Evolutionary conservation across 2,797 vertebrate genomes (phyloP).

Genomic region (Anolis apletophallus): DNA sequence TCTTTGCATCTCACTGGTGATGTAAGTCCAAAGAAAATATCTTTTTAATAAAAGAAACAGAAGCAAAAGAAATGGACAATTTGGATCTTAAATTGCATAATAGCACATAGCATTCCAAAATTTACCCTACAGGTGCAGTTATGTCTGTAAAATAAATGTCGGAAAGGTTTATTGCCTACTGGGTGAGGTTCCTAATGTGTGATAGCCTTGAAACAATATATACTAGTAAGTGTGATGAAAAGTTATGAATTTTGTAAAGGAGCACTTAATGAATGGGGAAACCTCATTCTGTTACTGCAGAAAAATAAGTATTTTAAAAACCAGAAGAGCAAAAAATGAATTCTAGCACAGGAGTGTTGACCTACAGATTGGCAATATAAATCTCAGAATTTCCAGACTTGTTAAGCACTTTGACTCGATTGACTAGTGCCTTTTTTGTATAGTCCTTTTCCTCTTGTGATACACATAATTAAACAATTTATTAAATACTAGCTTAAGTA

Average conservation of each 20-base stretch:
- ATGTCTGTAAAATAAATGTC: constrained; percentile 17
- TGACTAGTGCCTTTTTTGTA: too few relatives aligned
- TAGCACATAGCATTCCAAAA: constrained; percentile 14
- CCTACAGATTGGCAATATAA: too few relatives aligned
- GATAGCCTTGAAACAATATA: constrained; percentile 16
- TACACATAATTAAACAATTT: too few relatives aligned
- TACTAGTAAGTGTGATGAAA: constrained; percentile 5
- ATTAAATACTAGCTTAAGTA: too few relatives aligned
- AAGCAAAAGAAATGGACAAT: neutral
- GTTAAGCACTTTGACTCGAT: too few relatives aligned
- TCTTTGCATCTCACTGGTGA: constrained; percentile 4
- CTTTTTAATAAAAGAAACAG: neutral
- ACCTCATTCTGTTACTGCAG: neutral
- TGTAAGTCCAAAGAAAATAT: constrained; percentile 5
- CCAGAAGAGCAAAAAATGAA: neutral
- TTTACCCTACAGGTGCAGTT: neutral
- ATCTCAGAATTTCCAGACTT: too few relatives aligned
- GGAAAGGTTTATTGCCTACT: constrained; percentile 14
- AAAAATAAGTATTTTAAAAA: constrained; percentile 1
- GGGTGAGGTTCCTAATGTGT: neutral
- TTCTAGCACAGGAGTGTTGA: neutral
- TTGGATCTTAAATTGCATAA: constrained; percentile 20
- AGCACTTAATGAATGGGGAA: neutral
- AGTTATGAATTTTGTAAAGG: neutral
- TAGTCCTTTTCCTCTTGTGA: too few relatives aligned